Evolutionary conservation across 2,113 vertebrate species (phyloP).

Genomic region (Mesitornis unicolor): DNA sequence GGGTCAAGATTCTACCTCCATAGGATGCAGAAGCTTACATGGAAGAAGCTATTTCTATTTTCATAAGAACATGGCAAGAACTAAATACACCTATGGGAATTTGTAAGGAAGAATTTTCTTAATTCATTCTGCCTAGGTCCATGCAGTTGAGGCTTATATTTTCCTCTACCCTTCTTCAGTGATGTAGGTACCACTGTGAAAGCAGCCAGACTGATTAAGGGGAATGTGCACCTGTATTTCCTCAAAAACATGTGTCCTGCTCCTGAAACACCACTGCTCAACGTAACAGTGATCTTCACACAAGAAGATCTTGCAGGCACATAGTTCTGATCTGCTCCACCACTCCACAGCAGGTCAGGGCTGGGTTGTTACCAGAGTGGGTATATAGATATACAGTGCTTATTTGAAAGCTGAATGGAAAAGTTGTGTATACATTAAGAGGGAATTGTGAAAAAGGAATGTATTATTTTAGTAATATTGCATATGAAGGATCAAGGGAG

Average conservation of each 20-base stretch:
- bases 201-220: not conserved
- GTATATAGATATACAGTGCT: not conserved
- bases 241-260: not conserved
- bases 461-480: not conserved
- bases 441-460: not conserved
- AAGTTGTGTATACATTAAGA: not conserved
- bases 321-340: not conserved
- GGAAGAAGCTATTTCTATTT: not conserved
- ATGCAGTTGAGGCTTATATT: not conserved
- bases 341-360: not conserved
- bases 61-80: not conserved
- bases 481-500: not conserved
- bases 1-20: not conserved
- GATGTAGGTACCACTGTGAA: not conserved
- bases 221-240: not conserved
- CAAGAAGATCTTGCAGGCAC: not conserved
- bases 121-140: not conserved
- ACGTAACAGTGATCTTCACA: not conserved
- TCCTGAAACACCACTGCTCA: not conserved
- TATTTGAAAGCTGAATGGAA: not conserved
- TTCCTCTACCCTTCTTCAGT: not conserved
- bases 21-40: not conserved
- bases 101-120: not conserved
- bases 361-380: not conserved
- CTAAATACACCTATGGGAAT: not conserved